A percentile compares a stretch with the other conserved stretches of the same genome.
Evolutionary conservation across 2,113 vertebrate genomes (phyloP).

Genomic region (Crotalus helleri): DNA sequence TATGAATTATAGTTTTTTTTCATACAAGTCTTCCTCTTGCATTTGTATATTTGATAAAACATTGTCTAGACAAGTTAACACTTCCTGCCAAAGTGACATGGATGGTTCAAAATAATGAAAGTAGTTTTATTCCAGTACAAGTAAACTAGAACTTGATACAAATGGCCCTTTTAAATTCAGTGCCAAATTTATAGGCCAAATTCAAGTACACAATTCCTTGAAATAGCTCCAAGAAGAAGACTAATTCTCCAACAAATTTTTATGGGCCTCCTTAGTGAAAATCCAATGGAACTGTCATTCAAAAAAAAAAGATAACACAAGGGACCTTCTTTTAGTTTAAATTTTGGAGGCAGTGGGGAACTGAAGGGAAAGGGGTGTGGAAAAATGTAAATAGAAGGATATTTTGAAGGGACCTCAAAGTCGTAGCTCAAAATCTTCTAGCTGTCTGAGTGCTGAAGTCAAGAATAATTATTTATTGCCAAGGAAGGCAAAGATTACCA

Average conservation of each 20-base stretch:
- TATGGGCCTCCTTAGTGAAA: neutral
- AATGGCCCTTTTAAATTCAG: neutral
- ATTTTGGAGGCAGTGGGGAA: neutral
- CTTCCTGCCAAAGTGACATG: neutral
- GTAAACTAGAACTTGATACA: neutral
- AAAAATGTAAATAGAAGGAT: neutral
- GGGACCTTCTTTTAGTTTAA: neutral
- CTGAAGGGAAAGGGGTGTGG: neutral
- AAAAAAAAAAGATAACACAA: neutral
- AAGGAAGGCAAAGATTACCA: neutral
- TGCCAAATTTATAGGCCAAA: neutral
- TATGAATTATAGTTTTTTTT: neutral
- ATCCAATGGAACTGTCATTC: neutral
- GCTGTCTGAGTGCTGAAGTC: neutral
- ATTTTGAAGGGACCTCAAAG: no score
- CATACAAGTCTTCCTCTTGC: neutral
- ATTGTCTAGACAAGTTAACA: neutral
- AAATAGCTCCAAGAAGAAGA: neutral
- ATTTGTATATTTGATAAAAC: neutral
- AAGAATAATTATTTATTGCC: neutral
- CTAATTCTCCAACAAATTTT: neutral
- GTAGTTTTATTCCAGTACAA: neutral
- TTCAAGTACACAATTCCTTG: neutral
- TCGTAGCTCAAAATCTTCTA: no score
- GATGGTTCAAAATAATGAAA: neutral